These are phyloP conservation scores for Drosophila mayaguana DNA, from an alignment of 2,888 invertebrate genomes.

Conservation along the genomic window DNA sequence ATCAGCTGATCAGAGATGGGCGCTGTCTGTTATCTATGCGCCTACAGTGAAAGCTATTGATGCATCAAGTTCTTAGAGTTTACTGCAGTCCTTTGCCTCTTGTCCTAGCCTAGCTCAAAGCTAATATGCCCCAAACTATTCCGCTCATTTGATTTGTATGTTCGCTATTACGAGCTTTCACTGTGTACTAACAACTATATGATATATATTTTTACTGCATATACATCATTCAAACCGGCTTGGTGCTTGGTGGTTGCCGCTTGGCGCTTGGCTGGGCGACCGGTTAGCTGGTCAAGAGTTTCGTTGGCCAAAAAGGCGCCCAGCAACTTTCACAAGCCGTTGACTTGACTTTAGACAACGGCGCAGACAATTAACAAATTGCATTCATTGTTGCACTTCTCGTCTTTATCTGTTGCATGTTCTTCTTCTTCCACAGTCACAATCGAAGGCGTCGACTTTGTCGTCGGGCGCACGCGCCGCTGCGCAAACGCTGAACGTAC, in stretches of 20 bases:
- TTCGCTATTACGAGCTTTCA: slow-evolving; percentile 15
- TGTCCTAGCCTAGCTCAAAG: neutral
- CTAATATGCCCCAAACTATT: neutral
- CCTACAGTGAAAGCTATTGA: neutral
- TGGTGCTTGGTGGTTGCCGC: neutral
- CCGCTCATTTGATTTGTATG: neutral
- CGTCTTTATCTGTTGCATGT: neutral
- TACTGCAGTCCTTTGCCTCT: too few relatives aligned
- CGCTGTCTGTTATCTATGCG: neutral
- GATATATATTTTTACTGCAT: slow-evolving; percentile 12
- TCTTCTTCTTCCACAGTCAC: slow-evolving; percentile 71
- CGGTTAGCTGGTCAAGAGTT: slow-evolving; percentile 36
- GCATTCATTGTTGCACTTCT: slow-evolving; percentile 30
- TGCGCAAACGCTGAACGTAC: slow-evolving; percentile 85
- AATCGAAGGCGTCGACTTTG: slow-evolving; percentile 84
- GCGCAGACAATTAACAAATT: slow-evolving; percentile 61
- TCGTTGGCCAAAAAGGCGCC: slow-evolving; percentile 55
- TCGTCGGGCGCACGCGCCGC: slow-evolving; percentile 85
- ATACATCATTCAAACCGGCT: slow-evolving; percentile 27
- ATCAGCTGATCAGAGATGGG: too few relatives aligned
- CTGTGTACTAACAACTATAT: slow-evolving; percentile 10
- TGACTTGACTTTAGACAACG: slow-evolving; percentile 39
- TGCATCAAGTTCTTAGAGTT: neutral
- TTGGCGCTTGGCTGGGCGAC: slow-evolving; percentile 19
- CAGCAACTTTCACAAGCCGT: slow-evolving; percentile 76